Base-by-base conservation (phyloP, 1,140 invertebrate genomes). In the Drosophila lacertosa region DNA sequence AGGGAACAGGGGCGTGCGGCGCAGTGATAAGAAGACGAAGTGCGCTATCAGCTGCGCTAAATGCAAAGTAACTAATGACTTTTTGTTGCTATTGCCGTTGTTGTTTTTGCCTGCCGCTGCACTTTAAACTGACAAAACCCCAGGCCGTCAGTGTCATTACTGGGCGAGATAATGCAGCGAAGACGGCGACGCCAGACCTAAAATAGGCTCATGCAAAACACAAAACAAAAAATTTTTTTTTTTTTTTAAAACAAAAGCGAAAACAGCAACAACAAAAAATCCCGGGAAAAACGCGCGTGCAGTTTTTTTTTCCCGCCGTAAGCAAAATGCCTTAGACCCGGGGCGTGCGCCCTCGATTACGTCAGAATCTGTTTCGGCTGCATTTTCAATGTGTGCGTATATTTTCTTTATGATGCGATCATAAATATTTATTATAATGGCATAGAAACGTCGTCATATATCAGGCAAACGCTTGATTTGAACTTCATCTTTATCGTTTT, bases 251-350 rank as follows among this genome's bases (percentile, higher is more conserved):
- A 26, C 44, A 47, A 24, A 15, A 26, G 5, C 20, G 26, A 26
- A 22, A 60, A 29, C n/a, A 64, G 24, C 20, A 59, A 58, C 32
- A 66, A 54, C 26, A 69, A 65, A 69, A 65, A 62, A 60, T 76
- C 81, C 80, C 81, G 77, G 80, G 80, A 67, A 77, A 84, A 84
- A 81, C 60, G 77, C 80, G 81, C 81, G 77, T 80, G 77, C 75
- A 79, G 70, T 84, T 83, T 77, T 62, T 62, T 59, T 62, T 80
- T 77, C 69, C 78, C 78, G 78, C 73, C 73, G 77, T 80, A 74
- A 77, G 75, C 75, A 39, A 51, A 62, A 67, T 39, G 58, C 58
- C 57, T 33, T 35, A 58, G 55, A 68, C 50, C 69, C 76, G 47
- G 66, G 80, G 71, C 76, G 75, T 73, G 75, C 79, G 71, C 60